A percentile compares a stretch with the other conserved stretches of the same genome.
phyloP scores from a whole-genome alignment of 2,113 vertebrate genomes.

The Serilophus lunatus region DNA sequence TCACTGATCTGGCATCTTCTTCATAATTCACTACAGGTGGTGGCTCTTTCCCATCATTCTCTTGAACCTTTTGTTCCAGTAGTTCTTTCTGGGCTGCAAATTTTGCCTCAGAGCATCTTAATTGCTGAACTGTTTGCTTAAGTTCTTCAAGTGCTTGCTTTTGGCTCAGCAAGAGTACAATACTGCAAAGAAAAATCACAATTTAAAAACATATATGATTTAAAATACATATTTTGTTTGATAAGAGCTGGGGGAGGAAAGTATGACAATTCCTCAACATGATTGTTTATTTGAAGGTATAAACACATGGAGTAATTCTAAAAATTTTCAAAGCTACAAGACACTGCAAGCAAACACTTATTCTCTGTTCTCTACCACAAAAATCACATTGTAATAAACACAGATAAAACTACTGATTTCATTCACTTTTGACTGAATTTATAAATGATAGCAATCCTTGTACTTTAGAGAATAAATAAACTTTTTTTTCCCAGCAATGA shows the following conservation, averaged over 20 bases:
- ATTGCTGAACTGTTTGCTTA: constrained; percentile 88
- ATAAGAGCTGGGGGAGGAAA: background rate
- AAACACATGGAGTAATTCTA: background rate
- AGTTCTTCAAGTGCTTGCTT: constrained; percentile 91
- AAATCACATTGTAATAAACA: background rate
- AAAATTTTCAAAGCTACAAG: background rate
- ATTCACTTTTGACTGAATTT: background rate
- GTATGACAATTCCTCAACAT: background rate
- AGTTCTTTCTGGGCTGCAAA: constrained; percentile 89
- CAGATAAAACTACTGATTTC: background rate
- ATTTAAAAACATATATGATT: background rate
- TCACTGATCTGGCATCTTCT: constrained; percentile 91
- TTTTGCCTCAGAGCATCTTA: constrained; percentile 87
- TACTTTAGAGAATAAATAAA: background rate
- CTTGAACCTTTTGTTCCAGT: constrained; percentile 88
- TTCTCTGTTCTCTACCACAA: background rate
- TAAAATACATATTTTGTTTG: background rate
- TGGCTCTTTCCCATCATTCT: constrained; percentile 88
- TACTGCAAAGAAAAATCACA: constrained; percentile 66
- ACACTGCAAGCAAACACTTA: background rate
- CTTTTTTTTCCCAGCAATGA: background rate
- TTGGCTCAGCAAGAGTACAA: constrained; percentile 88
- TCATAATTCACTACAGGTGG: constrained; percentile 91
- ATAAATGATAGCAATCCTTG: background rate
- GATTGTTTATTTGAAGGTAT: background rate